Conservation (phyloP, 2,888 invertebrate species). For the Macrophya annulata region DNA sequence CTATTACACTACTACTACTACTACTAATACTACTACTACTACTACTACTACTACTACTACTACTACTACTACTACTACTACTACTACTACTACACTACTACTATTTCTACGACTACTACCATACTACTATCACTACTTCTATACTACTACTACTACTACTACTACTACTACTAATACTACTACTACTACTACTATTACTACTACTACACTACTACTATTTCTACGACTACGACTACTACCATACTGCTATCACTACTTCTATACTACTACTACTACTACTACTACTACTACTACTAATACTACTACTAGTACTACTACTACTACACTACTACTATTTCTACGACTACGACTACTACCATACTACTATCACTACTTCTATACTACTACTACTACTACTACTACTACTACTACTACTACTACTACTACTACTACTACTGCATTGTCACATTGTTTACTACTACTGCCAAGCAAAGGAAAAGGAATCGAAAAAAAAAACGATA, state of each 20-base stretch:
- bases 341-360: conserved; percentile 61
- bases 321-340: conserved; percentile 72
- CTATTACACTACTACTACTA: conserved; percentile 56
- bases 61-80: conserved; percentile 69
- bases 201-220: conserved; percentile 54
- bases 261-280: conserved; percentile 54
- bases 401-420: conserved; percentile 70
- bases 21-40: conserved; percentile 54
- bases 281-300: conserved; percentile 51
- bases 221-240: conserved; percentile 57
- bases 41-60: conserved; percentile 57
- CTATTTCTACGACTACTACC: conserved; percentile 56
- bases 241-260: too few relatives aligned
- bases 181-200: conserved; percentile 54
- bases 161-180: conserved; percentile 58
- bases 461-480: conserved; percentile 76
- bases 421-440: conserved; percentile 68
- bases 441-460: conserved; percentile 79
- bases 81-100: conserved; percentile 67
- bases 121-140: conserved; percentile 65
- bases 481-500: conserved; percentile 42
- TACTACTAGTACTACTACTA: conserved; percentile 58
- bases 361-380: conserved; percentile 52
- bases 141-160: conserved; percentile 73
- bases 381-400: conserved; percentile 64